Percentiles rank a stretch among this genome's conserved stretches.
Evolutionary conservation across 2,888 invertebrate genomes (phyloP).

Genomic region (Tryphoninae sp.): DNA sequence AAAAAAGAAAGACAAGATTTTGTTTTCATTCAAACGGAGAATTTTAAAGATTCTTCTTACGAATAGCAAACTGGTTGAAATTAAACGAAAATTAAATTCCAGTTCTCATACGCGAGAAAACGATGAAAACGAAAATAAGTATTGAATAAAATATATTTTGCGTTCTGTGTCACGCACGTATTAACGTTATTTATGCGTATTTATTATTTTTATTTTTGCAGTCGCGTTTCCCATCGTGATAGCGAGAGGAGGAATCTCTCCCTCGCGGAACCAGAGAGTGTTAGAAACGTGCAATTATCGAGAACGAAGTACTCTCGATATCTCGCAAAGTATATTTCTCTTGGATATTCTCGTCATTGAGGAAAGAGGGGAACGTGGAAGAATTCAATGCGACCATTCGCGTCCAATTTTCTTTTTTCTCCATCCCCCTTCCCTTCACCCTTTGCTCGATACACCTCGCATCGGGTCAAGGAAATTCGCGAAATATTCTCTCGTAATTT

Average conservation of each 20-base stretch:
- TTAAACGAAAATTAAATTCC: too few relatives aligned
- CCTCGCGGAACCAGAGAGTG: slow-evolving; percentile 17
- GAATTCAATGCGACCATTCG: slow-evolving; percentile 26
- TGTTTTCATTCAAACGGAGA: too few relatives aligned
- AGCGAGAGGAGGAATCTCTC: neutral
- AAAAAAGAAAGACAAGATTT: too few relatives aligned
- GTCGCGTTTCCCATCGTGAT: neutral
- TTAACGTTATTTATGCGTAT: too few relatives aligned
- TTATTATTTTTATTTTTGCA: too few relatives aligned
- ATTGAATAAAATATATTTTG: too few relatives aligned
- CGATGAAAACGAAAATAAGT: too few relatives aligned
- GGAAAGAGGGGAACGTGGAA: slow-evolving; percentile 11
- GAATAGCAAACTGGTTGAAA: too few relatives aligned
- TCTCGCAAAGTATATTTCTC: neutral
- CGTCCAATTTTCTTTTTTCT: slow-evolving; percentile 40
- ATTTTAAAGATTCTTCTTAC: too few relatives aligned
- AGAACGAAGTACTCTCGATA: slow-evolving; percentile 6
- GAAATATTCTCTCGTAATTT: slow-evolving; percentile 34
- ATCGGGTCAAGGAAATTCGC: slow-evolving; percentile 46
- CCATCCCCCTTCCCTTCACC: slow-evolving; percentile 3
- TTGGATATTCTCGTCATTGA: neutral
- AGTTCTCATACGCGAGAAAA: too few relatives aligned
- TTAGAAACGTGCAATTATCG: slow-evolving; percentile 39
- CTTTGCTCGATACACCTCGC: neutral
- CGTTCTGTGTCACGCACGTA: too few relatives aligned